Evolutionary conservation across 2,797 vertebrate species (phyloP).

Genomic region (Pristis pectinata): DNA sequence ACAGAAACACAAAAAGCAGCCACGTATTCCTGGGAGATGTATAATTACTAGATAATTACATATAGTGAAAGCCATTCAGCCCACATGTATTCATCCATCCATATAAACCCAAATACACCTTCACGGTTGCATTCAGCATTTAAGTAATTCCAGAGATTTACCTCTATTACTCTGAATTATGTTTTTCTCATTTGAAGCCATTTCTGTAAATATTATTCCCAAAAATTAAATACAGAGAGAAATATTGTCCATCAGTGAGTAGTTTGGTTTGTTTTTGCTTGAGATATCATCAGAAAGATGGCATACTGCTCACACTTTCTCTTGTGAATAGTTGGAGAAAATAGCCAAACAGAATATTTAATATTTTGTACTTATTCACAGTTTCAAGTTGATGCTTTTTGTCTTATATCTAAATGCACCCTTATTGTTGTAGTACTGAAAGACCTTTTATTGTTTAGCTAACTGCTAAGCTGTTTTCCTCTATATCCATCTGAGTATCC

Average conservation of each 20-base stretch:
- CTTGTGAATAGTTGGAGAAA: neutral
- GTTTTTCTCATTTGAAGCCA: constrained; percentile 8
- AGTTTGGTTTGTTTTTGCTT: neutral
- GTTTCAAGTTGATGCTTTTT: neutral
- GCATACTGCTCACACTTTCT: neutral
- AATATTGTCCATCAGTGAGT: neutral
- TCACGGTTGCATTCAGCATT: neutral
- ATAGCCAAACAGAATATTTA: neutral
- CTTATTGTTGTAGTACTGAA: neutral
- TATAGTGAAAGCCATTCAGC: neutral
- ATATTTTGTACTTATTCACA: neutral
- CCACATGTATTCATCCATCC: neutral
- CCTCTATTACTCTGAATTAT: neutral
- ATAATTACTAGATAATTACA: neutral
- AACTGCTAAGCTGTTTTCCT: neutral
- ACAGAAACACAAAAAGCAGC: neutral
- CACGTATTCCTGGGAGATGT: neutral
- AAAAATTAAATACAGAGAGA: neutral
- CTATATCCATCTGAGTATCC: neutral
- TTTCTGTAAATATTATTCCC: neutral
- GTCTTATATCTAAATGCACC: neutral
- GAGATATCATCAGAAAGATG: neutral
- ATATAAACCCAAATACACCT: neutral
- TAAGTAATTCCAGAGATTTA: neutral
- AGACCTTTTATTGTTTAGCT: neutral